Percentiles rank a stretch among this genome's conserved stretches.
phyloP scores from a whole-genome alignment of 2,113 vertebrate genomes.

The Carassius carassius region DNA sequence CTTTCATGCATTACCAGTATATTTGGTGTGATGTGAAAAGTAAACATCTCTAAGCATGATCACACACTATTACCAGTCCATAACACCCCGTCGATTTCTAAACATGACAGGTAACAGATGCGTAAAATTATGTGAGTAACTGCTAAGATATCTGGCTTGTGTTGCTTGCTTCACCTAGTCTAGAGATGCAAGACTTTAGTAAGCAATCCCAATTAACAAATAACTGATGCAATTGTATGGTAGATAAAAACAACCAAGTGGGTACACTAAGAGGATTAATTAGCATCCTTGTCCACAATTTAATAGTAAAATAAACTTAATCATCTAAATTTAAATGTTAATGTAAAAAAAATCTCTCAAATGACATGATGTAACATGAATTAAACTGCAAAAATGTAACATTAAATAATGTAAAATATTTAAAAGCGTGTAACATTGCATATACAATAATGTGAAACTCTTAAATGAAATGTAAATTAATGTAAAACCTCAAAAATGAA shows the following conservation, averaged over 20 bases:
- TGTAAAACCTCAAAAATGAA: background rate
- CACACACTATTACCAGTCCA: background rate
- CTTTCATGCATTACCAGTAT: background rate
- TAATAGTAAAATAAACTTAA: background rate
- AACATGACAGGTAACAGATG: background rate
- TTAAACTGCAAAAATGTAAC: background rate
- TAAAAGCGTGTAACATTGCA: background rate
- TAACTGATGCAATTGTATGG: background rate
- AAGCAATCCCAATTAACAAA: constrained; percentile 1
- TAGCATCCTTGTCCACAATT: background rate
- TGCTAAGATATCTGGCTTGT: background rate
- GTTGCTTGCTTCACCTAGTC: background rate
- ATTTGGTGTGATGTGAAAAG: background rate
- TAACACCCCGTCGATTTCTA: background rate
- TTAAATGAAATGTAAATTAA: background rate
- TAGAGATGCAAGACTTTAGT: background rate
- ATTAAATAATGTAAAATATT: background rate
- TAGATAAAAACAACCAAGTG: background rate
- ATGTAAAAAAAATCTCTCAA: background rate
- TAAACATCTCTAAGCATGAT: too few species aligned
- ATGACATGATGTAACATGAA: background rate
- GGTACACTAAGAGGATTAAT: background rate
- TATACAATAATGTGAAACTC: background rate
- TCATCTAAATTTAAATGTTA: background rate
- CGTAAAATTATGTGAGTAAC: background rate